Percentiles rank a stretch among this genome's conserved stretches.
Conservation (phyloP, 2,888 invertebrate genomes). For the Plebejus anna region DNA sequence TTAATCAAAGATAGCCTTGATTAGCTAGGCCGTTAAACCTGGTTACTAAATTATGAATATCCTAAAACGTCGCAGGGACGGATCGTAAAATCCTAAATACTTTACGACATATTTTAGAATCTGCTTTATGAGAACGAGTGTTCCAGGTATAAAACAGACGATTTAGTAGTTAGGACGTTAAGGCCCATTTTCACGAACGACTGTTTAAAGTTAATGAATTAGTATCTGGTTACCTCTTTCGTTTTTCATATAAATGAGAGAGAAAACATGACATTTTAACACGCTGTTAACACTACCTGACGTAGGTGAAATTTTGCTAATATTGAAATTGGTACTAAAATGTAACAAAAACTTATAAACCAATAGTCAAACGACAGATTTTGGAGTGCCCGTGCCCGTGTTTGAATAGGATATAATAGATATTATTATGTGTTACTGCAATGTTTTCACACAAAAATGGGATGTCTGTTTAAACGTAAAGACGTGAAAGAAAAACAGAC, state of each 20-base stretch:
- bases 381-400: not conserved
- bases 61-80: not conserved
- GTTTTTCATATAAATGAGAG: too few relatives aligned
- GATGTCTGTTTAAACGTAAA: not conserved
- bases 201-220: too few relatives aligned
- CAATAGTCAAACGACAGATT: not conserved
- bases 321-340: not conserved
- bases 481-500: not conserved
- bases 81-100: not conserved
- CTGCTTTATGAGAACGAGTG: not conserved
- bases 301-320: too few relatives aligned
- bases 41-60: conserved; percentile 1
- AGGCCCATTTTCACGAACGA: too few relatives aligned
- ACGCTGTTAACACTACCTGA: too few relatives aligned
- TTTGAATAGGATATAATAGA: too few relatives aligned
- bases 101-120: not conserved
- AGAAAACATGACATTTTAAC: too few relatives aligned
- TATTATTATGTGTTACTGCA: too few relatives aligned
- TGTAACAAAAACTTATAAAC: not conserved
- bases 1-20: not conserved
- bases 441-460: too few relatives aligned
- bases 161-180: not conserved
- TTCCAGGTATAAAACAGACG: not conserved
- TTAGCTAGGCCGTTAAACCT: not conserved
- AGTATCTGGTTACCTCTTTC: too few relatives aligned